A percentile compares a stretch with the other conserved stretches of the same genome.
Conservation (phyloP, 1,140 invertebrate genomes). For the Nymphalis io region DNA sequence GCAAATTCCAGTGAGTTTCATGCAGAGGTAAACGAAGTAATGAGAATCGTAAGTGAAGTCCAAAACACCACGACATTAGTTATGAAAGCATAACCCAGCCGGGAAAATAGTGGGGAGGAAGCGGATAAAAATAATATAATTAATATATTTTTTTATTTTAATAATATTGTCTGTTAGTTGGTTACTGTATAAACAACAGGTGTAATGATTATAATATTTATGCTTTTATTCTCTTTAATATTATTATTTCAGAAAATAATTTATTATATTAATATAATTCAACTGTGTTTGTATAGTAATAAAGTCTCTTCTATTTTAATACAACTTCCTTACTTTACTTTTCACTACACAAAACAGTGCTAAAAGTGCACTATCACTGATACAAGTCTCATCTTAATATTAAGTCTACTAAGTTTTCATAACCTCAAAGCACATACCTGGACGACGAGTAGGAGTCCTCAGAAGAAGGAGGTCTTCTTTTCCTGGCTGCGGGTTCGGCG, state of each 20-base stretch:
- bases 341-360: constrained; percentile 7
- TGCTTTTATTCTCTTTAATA: background rate
- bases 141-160: constrained; percentile 37
- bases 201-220: background rate
- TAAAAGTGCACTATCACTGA: constrained; percentile 3
- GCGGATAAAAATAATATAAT: constrained; percentile 50
- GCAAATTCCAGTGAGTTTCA: constrained; percentile 62
- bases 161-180: background rate
- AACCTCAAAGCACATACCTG: constrained; percentile 74
- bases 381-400: background rate
- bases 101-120: constrained; percentile 52
- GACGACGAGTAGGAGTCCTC: constrained; percentile 88
- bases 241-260: background rate
- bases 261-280: background rate
- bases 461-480: constrained; percentile 85
- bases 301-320: background rate
- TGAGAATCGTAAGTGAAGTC: constrained; percentile 58
- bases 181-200: background rate
- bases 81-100: constrained; percentile 72
- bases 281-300: background rate
- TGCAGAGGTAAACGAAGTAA: constrained; percentile 62
- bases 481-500: constrained; percentile 66
- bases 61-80: constrained; percentile 66
- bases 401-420: background rate
- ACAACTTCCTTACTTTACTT: background rate